Evolutionary conservation across 2,888 invertebrate species (phyloP), one percentile per base, ranked within the genome.

Genomic region (Ormyrus thymus): DNA sequence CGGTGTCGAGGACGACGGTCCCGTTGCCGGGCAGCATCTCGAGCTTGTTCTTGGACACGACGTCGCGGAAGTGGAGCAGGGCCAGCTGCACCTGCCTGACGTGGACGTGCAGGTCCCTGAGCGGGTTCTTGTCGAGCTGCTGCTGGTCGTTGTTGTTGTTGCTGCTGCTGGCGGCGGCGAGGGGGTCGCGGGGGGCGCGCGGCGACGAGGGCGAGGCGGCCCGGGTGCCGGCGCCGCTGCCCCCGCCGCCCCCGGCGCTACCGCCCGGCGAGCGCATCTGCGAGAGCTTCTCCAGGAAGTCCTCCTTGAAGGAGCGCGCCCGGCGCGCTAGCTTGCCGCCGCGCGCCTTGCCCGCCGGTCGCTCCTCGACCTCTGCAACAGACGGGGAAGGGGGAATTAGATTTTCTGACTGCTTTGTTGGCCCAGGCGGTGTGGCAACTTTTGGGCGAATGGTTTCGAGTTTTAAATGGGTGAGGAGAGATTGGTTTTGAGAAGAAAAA

Each of bases 11-110:
- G 82, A 98, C 96, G 86, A 98, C 95, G 69, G 97, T 97, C 82
- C 97, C 97, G 90, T 97, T 97, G 82, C 97, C 97, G 3, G 97
- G 97, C 85, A 98, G 92, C 93, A 98, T 97, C 92, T 97, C 97
- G 87, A 97, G 92, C 90, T 96, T 97, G 90, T 96, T 94, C 91
- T 97, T 97, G 81, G 95, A 94, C 84, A 98, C 96, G 81, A 97
- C 97, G 92, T 97, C 97, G 86, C 96, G 94, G 90, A 98, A 97
- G 91, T 97, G 97, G 88, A 95, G 95, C 83, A 98, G 91, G 64
- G 95, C 94, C 87, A 94, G 92, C 87, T 94, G 93, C 78, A 95
- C 93, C 91, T 94, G 91, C 78, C 94, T 93, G 88, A 95, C 95
- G 91, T 95, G 94, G 86, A 93, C 92, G 91, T 95, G 94, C 85